Conservation (phyloP, 2,888 invertebrate species). For the Archips crataeganus region DNA sequence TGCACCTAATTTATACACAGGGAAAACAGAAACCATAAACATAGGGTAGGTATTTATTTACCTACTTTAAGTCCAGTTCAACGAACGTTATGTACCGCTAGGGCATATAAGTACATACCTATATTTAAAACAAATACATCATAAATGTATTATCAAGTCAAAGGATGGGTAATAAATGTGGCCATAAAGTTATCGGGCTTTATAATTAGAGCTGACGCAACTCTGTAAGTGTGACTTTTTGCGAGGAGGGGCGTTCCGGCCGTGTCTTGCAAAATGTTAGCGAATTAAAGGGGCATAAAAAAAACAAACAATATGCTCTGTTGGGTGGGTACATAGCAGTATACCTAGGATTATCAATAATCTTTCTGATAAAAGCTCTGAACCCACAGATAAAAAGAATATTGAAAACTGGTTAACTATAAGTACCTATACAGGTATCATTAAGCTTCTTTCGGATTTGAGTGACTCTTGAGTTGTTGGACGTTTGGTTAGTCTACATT, state of each 20-base stretch:
- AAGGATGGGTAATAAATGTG: conserved; percentile 26
- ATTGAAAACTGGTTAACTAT: not conserved
- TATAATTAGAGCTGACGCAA: conserved; percentile 44
- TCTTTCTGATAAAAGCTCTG: not conserved
- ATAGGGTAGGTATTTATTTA: not conserved
- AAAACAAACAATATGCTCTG: not conserved
- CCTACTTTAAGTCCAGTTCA: conserved; percentile 29
- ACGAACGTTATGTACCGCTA: conserved; percentile 5
- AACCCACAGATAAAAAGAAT: not conserved
- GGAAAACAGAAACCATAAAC: conserved; percentile 9
- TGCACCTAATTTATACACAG: not conserved
- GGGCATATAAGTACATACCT: not conserved
- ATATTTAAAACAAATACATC: conserved; percentile 12
- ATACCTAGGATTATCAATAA: not conserved
- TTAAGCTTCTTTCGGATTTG: not conserved
- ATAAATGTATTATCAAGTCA: conserved; percentile 24
- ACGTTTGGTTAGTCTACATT: not conserved
- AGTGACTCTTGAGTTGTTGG: not conserved
- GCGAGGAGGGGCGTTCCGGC: conserved; percentile 26
- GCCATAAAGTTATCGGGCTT: conserved; percentile 15
- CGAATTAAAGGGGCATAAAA: not conserved
- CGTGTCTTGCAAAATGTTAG: conserved; percentile 1
- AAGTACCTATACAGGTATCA: not conserved
- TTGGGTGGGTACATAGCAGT: not conserved
- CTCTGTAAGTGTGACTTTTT: conserved; percentile 30